A percentile compares a stretch with the other conserved stretches of the same genome.
These are phyloP conservation scores for Cryptus armator DNA, from an alignment of 2,888 invertebrate species.

Conservation along the genomic window DNA sequence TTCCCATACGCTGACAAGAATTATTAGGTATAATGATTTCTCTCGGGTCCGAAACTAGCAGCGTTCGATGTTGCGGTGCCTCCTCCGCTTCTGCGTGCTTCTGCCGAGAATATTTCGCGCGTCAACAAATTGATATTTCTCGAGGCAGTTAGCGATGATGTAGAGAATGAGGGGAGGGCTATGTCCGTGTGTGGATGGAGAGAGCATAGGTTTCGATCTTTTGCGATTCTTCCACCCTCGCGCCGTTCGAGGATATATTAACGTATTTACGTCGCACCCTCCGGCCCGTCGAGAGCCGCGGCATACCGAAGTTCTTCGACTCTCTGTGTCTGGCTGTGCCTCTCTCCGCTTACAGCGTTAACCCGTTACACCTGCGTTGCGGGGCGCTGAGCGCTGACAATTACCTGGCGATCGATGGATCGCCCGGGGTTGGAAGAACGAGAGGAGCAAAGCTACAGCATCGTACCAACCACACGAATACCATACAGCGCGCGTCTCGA, in stretches of 20 bases:
- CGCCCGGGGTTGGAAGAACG: conserved; percentile 75
- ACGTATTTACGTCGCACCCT: conserved; percentile 79
- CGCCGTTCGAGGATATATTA: conserved; percentile 74
- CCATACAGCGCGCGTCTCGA: conserved; percentile 68
- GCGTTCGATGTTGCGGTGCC: conserved; percentile 4
- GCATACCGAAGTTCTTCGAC: conserved; percentile 56
- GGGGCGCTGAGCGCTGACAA: conserved; percentile 84
- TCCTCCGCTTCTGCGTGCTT: neutral
- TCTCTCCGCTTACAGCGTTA: conserved; percentile 72
- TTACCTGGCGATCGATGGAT: conserved; percentile 84
- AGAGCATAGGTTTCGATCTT: conserved; percentile 39
- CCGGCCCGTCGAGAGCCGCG: conserved; percentile 62
- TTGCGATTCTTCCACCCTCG: conserved; percentile 64
- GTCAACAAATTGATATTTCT: conserved; percentile 68
- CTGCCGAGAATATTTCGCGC: conserved; percentile 46
- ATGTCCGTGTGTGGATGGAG: conserved; percentile 23
- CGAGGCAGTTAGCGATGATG: conserved; percentile 54
- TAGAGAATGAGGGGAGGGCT: conserved; percentile 21
- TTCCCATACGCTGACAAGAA: conserved; percentile 45
- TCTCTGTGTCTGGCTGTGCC: conserved; percentile 36
- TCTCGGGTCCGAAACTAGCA: conserved; percentile 51
- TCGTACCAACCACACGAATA: conserved; percentile 29
- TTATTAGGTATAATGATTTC: conserved; percentile 54
- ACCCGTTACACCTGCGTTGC: conserved; percentile 81
- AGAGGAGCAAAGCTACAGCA: conserved; percentile 46